phyloP scores from a whole-genome alignment of 1,140 invertebrate genomes.

The Anthonomus grandis region DNA sequence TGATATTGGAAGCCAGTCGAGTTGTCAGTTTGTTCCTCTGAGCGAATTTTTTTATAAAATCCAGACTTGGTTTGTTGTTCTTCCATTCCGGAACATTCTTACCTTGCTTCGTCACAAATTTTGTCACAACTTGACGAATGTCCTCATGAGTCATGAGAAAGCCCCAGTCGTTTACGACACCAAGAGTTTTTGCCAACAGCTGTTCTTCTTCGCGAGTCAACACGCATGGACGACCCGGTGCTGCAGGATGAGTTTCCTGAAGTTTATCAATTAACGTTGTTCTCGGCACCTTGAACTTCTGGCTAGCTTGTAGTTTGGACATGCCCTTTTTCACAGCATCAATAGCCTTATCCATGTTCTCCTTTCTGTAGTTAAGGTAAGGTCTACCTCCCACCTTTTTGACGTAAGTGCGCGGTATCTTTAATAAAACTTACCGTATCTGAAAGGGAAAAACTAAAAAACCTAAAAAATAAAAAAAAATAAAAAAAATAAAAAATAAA shows the following conservation, averaged over 20 bases:
- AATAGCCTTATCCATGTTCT: not conserved
- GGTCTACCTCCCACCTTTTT: not conserved
- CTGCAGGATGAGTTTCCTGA: not conserved
- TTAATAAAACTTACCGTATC: too few relatives aligned
- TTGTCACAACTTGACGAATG: too few relatives aligned
- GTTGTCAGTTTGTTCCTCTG: not conserved
- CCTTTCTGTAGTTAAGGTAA: not conserved
- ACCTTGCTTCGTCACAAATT: conserved; percentile 2
- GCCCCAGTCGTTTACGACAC: not conserved
- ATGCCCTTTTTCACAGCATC: not conserved
- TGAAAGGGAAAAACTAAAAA: too few relatives aligned
- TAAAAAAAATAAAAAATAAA: too few relatives aligned
- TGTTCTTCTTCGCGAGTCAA: not conserved
- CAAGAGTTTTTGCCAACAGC: not conserved
- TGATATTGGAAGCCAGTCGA: not conserved
- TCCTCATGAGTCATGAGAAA: too few relatives aligned
- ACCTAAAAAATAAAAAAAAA: too few relatives aligned
- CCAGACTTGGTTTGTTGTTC: not conserved
- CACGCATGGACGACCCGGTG: not conserved
- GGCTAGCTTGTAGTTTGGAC: not conserved
- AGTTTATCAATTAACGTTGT: not conserved
- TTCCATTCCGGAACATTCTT: not conserved
- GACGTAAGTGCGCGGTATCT: not conserved
- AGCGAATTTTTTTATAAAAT: conserved; percentile 2
- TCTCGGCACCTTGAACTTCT: not conserved